Evolutionary conservation across 2,797 vertebrate species (phyloP).

Genomic region (Hirundo rustica): DNA sequence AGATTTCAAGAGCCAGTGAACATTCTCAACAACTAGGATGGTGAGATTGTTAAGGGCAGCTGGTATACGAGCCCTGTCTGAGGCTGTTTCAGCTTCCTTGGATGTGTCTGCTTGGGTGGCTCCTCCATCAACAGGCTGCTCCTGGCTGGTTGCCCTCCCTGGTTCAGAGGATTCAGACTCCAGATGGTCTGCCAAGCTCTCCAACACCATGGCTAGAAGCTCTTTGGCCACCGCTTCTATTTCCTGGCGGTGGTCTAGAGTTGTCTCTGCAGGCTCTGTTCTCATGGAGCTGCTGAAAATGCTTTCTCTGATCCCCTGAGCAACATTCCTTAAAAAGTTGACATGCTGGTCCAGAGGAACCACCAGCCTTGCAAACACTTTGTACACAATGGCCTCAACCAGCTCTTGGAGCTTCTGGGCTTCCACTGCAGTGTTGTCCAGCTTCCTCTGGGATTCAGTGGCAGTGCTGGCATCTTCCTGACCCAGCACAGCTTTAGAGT

Average conservation of each 20-base stretch:
- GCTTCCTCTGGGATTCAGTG: neutral
- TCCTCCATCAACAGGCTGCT: neutral
- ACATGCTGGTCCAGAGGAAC: neutral
- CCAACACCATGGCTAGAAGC: neutral
- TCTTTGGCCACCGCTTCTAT: neutral
- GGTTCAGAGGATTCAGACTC: neutral
- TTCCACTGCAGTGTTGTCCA: neutral
- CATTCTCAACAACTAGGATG: neutral
- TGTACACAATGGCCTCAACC: neutral
- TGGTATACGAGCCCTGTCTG: rapidly evolving
- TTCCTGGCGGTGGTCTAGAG: neutral
- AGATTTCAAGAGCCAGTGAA: neutral
- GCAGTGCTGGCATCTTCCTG: too few species aligned
- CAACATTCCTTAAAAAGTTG: neutral
- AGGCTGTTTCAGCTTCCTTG: neutral
- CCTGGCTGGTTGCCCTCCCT: neutral
- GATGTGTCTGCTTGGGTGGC: neutral
- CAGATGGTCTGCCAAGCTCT: neutral
- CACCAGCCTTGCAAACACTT: neutral
- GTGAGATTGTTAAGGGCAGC: neutral
- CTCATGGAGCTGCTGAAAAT: rapidly evolving
- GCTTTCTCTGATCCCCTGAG: neutral
- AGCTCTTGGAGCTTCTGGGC: neutral
- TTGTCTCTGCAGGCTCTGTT: neutral
- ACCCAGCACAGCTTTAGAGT: neutral